Percentiles rank a stretch among this genome's conserved stretches.
phyloP scores from a whole-genome alignment of 2,797 vertebrate genomes.

The Paramormyrops hopkinsi region DNA sequence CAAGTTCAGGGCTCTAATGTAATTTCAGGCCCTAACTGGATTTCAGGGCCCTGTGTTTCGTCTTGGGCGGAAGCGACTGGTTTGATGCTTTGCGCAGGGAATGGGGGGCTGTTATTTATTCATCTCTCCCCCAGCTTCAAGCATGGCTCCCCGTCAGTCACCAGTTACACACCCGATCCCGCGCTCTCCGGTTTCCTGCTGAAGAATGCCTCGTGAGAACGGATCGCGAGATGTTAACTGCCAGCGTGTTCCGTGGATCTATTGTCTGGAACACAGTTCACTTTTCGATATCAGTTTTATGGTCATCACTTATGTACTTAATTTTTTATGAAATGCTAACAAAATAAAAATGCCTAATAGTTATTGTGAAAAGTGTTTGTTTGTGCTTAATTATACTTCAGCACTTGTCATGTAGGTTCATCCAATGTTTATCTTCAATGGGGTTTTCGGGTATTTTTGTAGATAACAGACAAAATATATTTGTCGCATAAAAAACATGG shows the following conservation, averaged over 20 bases:
- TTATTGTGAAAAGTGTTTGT: background rate
- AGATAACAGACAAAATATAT: background rate
- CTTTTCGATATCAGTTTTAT: background rate
- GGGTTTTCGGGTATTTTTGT: background rate
- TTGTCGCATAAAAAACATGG: background rate
- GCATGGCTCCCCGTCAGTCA: background rate
- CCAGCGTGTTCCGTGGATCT: background rate
- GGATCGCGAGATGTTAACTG: background rate
- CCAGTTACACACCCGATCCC: conserved; percentile 5
- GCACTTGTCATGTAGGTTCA: background rate
- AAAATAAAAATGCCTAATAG: background rate
- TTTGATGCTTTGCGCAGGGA: background rate
- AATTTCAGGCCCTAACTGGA: conserved; percentile 39
- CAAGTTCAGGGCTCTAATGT: conserved; percentile 20
- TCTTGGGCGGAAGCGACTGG: conserved; percentile 47
- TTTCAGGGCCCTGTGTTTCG: conserved; percentile 41
- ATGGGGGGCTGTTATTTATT: conserved; percentile 23
- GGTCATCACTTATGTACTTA: background rate
- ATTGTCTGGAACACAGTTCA: background rate
- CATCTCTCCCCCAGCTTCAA: conserved; percentile 15
- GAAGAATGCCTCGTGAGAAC: background rate
- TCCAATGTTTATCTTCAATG: background rate
- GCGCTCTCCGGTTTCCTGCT: background rate
- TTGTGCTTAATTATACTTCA: background rate
- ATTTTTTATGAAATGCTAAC: background rate